A percentile compares a stretch with the other conserved stretches of the same genome.
Evolutionary conservation across 2,113 vertebrate genomes (phyloP).

Genomic region (Siniperca knerii): DNA sequence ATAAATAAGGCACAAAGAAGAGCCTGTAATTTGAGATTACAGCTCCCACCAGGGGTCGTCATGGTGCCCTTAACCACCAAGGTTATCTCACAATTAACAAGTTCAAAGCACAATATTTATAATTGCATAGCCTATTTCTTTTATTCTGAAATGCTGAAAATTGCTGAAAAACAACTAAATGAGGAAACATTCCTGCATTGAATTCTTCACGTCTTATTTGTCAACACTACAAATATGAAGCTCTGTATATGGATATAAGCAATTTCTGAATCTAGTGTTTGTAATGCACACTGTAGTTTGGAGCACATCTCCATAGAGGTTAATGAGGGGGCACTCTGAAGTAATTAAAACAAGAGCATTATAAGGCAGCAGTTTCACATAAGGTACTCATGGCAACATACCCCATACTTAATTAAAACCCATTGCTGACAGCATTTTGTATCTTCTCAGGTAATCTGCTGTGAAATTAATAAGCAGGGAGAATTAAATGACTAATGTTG

Average conservation of each 20-base stretch:
- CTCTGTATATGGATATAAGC: slow-evolving; percentile 47
- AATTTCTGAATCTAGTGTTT: slow-evolving; percentile 65
- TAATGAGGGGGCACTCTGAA: slow-evolving; percentile 81
- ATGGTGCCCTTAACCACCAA: slow-evolving; percentile 59
- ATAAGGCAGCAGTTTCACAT: slow-evolving; percentile 82
- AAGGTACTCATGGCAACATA: slow-evolving; percentile 78
- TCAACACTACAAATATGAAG: slow-evolving; percentile 26
- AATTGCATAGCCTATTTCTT: background rate
- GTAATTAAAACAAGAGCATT: slow-evolving; percentile 84
- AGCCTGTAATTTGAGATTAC: slow-evolving; percentile 9
- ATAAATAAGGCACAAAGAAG: slow-evolving; percentile 34
- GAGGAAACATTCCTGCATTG: background rate
- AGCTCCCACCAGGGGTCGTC: slow-evolving; percentile 82
- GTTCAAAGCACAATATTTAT: slow-evolving; percentile 28
- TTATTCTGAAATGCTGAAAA: slow-evolving; percentile 20
- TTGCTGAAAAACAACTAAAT: background rate
- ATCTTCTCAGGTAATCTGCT: slow-evolving; percentile 86
- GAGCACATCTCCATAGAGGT: slow-evolving; percentile 80
- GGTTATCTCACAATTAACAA: slow-evolving; percentile 48
- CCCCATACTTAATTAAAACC: slow-evolving; percentile 86
- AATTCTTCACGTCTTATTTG: slow-evolving; percentile 14
- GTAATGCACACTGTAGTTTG: slow-evolving; percentile 73
- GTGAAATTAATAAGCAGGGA: slow-evolving; percentile 85
- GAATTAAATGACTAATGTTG: slow-evolving; percentile 81
- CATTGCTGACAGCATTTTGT: slow-evolving; percentile 81